A percentile compares a stretch with the other conserved stretches of the same genome.
Conservation (phyloP, 2,113 vertebrate species). For the Bos taurus region ARS-UCD2.0 NC_037328.1:53238501-53239000, state of each 20-base stretch:
- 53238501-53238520: neutral
- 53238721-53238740: neutral
- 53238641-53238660: neutral
- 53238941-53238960: neutral
- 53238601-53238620: neutral
- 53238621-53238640: neutral
- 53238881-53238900: slow-evolving; percentile 2
- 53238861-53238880: neutral
- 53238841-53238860: neutral
- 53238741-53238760: neutral
- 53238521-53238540: neutral
- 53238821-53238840: neutral
- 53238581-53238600: neutral
- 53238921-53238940: neutral
- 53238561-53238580: neutral
- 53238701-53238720: neutral
- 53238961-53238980: neutral
- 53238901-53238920: slow-evolving; percentile 16
- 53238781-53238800: neutral
- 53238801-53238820: neutral
- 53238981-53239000: neutral
- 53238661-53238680: neutral
- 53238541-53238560: neutral
- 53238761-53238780: neutral
- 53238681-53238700: neutral